phyloP scores from a whole-genome alignment of 2,797 vertebrate species.

The Setipinna tenuifilis region DNA sequence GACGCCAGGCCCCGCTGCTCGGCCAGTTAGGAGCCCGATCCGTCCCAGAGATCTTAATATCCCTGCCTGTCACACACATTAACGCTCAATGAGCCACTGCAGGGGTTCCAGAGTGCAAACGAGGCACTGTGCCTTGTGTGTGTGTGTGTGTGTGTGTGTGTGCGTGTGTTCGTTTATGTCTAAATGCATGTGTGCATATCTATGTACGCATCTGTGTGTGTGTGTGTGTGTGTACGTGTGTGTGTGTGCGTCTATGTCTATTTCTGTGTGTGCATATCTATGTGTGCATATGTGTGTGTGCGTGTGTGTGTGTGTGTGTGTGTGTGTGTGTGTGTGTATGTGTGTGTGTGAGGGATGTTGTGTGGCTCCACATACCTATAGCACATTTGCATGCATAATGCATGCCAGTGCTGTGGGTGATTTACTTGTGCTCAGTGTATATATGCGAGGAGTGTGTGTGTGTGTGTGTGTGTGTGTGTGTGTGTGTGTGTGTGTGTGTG shows the following conservation, averaged over 20 bases:
- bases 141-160: not conserved
- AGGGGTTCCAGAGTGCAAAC: slow-evolving; percentile 3
- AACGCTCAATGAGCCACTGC: slow-evolving; percentile 6
- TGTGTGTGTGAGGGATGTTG: not conserved
- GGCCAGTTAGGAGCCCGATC: slow-evolving; percentile 48
- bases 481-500: slow-evolving; percentile 31
- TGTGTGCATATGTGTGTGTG: too few species aligned
- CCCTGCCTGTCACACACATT: slow-evolving; percentile 23
- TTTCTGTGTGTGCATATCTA: too few species aligned
- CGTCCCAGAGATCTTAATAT: slow-evolving; percentile 52
- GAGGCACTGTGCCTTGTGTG: not conserved
- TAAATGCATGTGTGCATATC: too few species aligned
- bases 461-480: not conserved
- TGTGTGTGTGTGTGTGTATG: too few species aligned
- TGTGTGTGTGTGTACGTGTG: too few species aligned
- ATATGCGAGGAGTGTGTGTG: not conserved
- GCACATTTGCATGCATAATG: slow-evolving; percentile 22
- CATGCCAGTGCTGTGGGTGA: not conserved
- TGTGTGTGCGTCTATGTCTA: too few species aligned
- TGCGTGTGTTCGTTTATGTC: too few species aligned
- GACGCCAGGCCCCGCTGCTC: slow-evolving; percentile 35
- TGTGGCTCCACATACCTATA: slow-evolving; percentile 9
- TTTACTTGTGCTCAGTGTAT: not conserved
- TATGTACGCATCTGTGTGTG: too few species aligned
- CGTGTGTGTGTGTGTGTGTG: too few species aligned